These are phyloP conservation scores for Pilophorus perplexus DNA, from an alignment of 2,888 invertebrate genomes.

Conservation along the genomic window DNA sequence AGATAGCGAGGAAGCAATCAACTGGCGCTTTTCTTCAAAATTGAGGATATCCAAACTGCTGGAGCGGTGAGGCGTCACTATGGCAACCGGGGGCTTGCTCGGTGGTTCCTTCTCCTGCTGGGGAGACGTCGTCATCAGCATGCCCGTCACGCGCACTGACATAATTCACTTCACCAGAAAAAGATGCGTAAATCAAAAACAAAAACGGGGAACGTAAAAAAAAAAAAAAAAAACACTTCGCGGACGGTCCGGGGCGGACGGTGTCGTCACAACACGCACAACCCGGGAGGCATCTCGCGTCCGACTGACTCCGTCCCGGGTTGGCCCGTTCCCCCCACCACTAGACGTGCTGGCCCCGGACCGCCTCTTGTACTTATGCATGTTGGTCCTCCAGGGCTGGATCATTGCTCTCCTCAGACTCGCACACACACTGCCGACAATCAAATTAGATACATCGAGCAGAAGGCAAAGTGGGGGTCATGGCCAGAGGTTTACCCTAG, in stretches of 20 bases:
- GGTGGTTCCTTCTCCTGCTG: constrained; percentile 45
- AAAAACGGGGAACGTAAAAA: too few species aligned
- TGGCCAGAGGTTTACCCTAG: too few species aligned
- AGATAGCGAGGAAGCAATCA: constrained; percentile 83
- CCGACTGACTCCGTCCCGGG: constrained; percentile 25
- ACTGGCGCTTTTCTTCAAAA: constrained; percentile 85
- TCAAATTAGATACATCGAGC: too few species aligned
- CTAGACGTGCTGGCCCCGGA: too few species aligned
- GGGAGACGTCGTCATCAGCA: constrained; percentile 38
- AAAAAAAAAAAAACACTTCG: too few species aligned
- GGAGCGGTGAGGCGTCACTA: constrained; percentile 70
- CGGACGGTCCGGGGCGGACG: not conserved
- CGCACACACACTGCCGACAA: not conserved
- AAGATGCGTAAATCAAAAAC: not conserved
- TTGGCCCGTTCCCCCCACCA: constrained; percentile 7
- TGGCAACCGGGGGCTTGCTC: constrained; percentile 53
- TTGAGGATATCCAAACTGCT: constrained; percentile 85
- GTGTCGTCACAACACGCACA: constrained; percentile 23
- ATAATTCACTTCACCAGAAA: constrained; percentile 21
- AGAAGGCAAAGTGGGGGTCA: too few species aligned
- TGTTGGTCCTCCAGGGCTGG: not conserved
- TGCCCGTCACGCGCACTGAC: constrained; percentile 43
- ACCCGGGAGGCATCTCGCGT: constrained; percentile 38
- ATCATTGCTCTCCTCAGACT: not conserved
- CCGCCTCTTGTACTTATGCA: too few species aligned